Base-by-base conservation (phyloP, 2,888 invertebrate species). In the Spialia ferax region DNA sequence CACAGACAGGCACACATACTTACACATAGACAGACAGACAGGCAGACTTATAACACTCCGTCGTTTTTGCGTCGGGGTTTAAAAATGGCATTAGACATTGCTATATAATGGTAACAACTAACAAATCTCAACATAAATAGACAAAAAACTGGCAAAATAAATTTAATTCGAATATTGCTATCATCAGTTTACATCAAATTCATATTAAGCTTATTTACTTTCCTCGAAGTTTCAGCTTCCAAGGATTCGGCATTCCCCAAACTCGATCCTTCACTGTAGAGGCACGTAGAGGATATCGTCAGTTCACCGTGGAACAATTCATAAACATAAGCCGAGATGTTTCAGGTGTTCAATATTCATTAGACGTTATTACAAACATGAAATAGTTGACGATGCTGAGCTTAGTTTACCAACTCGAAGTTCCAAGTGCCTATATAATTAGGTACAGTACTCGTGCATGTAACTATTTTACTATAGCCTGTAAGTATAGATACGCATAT, bases 301-400 rank as follows among this genome's bases (percentile, higher is more conserved):
- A 50, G 23, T 20, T 60, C 29, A 48, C 48, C 29, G 18, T 60
- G 48, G 6, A 26, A n/a, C 42, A 50, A 50, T 52, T 35, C 61
- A 35, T 61, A 61, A 60, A 29, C 55, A 54, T 42, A 45, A 52
- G 32, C 45, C 45, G 26, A 26, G 61, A 23, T 26, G 4, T 56
- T 64, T 26, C 45, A 64, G 32, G 38, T 80, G 80, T 81, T 85
- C 80, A 82, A 86, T 86, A 85, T 86, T 85, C 82, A 85, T 85
- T 81, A 87, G 55, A 11, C 23, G 38, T 45, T 81, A 83, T 81
- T 79, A 81, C 75, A 77, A 79, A 79, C 80, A 79, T 77, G 80
- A 81, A 79, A 80, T 82, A 79, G 76, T 80, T 78, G 75, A 48
- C 22, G 50, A 45, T 32, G 15, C 22, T n/a, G 32, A 75, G 77